Base-by-base conservation (phyloP, 1,140 invertebrate genomes). In the Dendroctonus valens region DNA sequence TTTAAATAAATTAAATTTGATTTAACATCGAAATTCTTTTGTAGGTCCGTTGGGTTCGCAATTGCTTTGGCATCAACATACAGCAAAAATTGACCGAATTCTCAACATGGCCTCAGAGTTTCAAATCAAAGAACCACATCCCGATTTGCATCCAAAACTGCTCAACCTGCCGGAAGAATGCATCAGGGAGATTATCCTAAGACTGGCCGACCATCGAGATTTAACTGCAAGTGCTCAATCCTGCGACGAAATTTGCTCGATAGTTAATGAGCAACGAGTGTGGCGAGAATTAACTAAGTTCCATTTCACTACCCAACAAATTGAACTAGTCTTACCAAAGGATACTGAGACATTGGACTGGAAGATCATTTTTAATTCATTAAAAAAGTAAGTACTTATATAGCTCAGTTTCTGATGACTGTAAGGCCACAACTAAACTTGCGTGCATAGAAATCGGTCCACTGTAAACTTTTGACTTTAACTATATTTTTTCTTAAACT, bases 131-230 rank as follows among this genome's bases (percentile, higher is more conserved):
- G 89, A 89, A 83, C 90, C 92, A 14, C 87, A 89, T 72, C 90
- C 92, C 65, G 89, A 94, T 77, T 88, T 89, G 59, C 85, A 87
- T 72, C 89, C 91, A 7, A 92, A 91, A 73, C 85, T 98, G 73
- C 85, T 92, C 48, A 91, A 98, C 77, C 82, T 99, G 52, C 97
- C 97, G 15, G 89, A 93, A 74, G 97, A 98, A 78, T 94, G 95
- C 74, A 86, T 98, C 44, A 86, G 95, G 46, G 91, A 96, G 78
- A 92, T 99, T 57, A 83, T 99, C 52, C 79, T 94, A 9, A 86
- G 93, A 75, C 86, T 99, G 72, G 87, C 91, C 59, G 94, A 98
- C 81, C 94, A 97, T 79, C 88, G 87, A 75, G 95, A 98, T 79
- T 85, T 99, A 72, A 86, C 92, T 70, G 70, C 77, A 6, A 73